Evolutionary conservation across 2,113 vertebrate genomes (phyloP).

Genomic region (Nesogale talazaci): DNA sequence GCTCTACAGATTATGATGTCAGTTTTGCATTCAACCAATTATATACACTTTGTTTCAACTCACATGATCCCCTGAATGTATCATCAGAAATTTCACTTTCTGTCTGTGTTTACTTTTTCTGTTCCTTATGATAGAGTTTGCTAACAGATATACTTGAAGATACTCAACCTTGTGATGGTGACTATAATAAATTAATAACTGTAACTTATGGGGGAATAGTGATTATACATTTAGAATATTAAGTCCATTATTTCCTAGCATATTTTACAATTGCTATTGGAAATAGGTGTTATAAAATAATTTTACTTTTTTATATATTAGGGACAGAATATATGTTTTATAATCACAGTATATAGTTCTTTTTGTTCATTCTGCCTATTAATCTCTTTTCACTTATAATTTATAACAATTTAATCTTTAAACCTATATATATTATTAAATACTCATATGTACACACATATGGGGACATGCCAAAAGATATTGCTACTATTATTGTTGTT

Average conservation of each 20-base stretch:
- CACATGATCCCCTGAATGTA: too few relatives aligned
- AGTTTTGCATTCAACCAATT: too few relatives aligned
- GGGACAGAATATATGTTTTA: background rate
- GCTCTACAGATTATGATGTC: too few relatives aligned
- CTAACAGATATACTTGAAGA: background rate
- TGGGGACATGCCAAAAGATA: too few relatives aligned
- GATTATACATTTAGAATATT: background rate
- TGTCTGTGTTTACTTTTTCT: too few relatives aligned
- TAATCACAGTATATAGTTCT: too few relatives aligned
- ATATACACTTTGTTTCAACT: too few relatives aligned
- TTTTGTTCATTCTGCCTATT: too few relatives aligned
- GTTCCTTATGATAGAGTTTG: background rate
- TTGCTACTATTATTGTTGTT: too few relatives aligned
- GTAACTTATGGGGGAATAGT: rapidly evolving
- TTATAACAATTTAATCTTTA: background rate
- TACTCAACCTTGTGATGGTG: background rate
- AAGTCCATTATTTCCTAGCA: background rate
- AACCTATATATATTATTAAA: background rate
- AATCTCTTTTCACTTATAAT: background rate
- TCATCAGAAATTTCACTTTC: too few relatives aligned
- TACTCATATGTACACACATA: too few relatives aligned
- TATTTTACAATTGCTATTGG: background rate
- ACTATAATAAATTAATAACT: background rate
- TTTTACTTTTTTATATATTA: background rate
- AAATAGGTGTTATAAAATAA: background rate